phyloP scores from a whole-genome alignment of 1,140 invertebrate genomes.

The Bombyx mori region ASM3026992v2 NC_085111.1:8917001-8917500 shows the following conservation, averaged over 20 bases:
- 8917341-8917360: conserved; percentile 65
- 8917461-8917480: conserved; percentile 9
- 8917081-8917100: conserved; percentile 21
- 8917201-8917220: conserved; percentile 10
- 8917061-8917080: neutral
- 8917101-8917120: conserved; percentile 37
- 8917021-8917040: neutral
- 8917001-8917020: neutral
- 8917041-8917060: neutral
- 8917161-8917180: conserved; percentile 48
- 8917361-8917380: conserved; percentile 36
- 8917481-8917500: neutral
- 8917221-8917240: conserved; percentile 6
- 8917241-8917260: conserved; percentile 33
- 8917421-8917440: conserved; percentile 43
- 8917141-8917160: conserved; percentile 51
- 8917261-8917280: conserved; percentile 54
- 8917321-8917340: conserved; percentile 64
- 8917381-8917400: conserved; percentile 53
- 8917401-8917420: conserved; percentile 30
- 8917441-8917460: conserved; percentile 1
- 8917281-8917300: conserved; percentile 38
- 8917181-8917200: conserved; percentile 46
- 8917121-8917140: conserved; percentile 47
- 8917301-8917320: conserved; percentile 47